Base-by-base conservation (phyloP, 2,797 vertebrate genomes). In the Macroramphosus scolopax region DNA sequence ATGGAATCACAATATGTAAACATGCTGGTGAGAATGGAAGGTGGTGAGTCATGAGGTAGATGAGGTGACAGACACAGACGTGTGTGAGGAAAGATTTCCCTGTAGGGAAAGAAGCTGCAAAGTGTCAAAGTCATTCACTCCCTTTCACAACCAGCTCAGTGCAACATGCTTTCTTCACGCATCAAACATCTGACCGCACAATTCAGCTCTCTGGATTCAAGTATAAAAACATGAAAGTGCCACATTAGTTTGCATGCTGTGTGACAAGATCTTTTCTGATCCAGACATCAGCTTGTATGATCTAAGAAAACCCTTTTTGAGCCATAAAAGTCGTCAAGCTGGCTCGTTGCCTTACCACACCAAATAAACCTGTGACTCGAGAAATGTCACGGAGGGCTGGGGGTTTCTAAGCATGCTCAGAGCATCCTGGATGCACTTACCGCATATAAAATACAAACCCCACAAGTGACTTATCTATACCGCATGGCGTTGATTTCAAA, bases 381-480 rank as follows among this genome's bases (percentile, higher is more conserved):
- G 30, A 56, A 9, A 55, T 31, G 20, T 51, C 29, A 43, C 35
- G 30, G 36, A 35, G 43, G 53, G 49, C 31, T 18, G 39, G 51
- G 29, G 49, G 28, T 59, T 63, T 65, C 51, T 58, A 61, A 70
- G 68, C 63, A 70, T 78, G 70, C 62, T 58, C 71, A 72, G 31
- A 68, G 20, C 35, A 12, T 59, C 57, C 41, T 51, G 14, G 26
- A 44, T 38, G 35, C 68, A 75, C 53, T 58, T 44, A 63, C 34
- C 12, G 7, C 55, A 52, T 17, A 41, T 35, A 62, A 53, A 48
- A 67, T 68, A 80, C 65, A 73, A 56, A 46, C 53, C 39, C 61
- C 68, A 69, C 72, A 73, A 80, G 51, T 68, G 75, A 82, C 49
- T 72, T 59, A 59, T 53, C 53, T 12, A 45, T 67, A 64, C 66